Evolutionary conservation across 64 coral and sea anemone species (phyloP).

Genomic region (Catalaphyllia jardinei): DNA sequence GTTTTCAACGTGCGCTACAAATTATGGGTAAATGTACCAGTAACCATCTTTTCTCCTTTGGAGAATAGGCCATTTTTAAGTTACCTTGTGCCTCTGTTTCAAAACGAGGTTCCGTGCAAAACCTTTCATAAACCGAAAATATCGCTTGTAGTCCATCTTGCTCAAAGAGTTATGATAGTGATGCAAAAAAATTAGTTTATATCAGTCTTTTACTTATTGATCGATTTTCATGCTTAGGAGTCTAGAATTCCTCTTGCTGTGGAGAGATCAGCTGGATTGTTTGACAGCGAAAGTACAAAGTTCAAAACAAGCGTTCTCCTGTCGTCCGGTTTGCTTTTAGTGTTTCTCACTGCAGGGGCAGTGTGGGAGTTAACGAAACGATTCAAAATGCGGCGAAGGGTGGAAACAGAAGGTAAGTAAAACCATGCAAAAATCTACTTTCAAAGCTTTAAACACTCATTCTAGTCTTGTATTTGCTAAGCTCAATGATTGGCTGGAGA

Average conservation of each 20-base stretch:
- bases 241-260: slow-evolving; percentile 11
- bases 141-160: no score
- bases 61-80: no score
- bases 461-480: no score
- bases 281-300: not conserved
- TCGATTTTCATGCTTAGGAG: not conserved
- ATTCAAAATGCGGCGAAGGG: not conserved
- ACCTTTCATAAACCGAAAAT: no score
- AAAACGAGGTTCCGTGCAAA: no score
- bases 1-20: no score
- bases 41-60: no score
- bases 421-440: not conserved
- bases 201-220: not conserved
- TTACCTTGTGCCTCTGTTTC: no score
- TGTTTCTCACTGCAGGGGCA: not conserved
- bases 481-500: no score
- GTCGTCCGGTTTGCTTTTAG: not conserved
- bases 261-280: slow-evolving; percentile 12
- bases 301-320: not conserved
- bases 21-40: no score
- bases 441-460: not conserved
- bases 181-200: no score
- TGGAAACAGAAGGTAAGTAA: not conserved
- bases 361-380: slow-evolving; percentile 1
- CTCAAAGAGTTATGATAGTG: no score